Base-by-base conservation (phyloP, 2,113 vertebrate genomes). In the Halichoeres trimaculatus region DNA sequence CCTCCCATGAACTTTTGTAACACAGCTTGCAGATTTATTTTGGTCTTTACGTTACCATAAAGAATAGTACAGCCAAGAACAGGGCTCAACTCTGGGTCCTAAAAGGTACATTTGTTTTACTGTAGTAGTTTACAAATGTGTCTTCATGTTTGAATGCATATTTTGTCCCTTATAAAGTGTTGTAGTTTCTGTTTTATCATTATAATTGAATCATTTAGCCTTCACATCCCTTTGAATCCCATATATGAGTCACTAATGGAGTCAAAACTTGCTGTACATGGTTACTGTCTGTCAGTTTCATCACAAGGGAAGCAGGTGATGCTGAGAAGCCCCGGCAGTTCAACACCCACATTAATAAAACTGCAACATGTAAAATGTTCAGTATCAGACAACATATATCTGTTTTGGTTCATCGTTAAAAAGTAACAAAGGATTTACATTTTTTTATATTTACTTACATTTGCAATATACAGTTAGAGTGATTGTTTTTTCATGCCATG, bases 401-500 rank as follows among this genome's bases (percentile, higher is more conserved):
- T 48, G 19, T 8, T 20, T 20, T 48, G 19, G 7, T n/a, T 48
- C 17, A 14, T 45, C 8, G 17, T 6, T 45, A 45, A 45, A 45
- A 19, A 19, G 43, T 20, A 48, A 48, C 43, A 48, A 48, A 48
- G n/a, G 19, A 7, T 48, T 48, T n/a, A 48, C 19, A 48, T 48
- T 9, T 20, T 48, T 48, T 47, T 66, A 75, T 74, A 80, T 76
- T 80, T 65, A 81, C 9, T 80, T 66, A 53, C 23, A 63, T 63
- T 52, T 51, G n/a, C 50, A 85, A 76, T 80, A 20, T 77, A 83
- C 78, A 81, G 40, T 50, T 72, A 38, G 24, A 80, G 40, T 72
- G 53, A 34, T 53, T 55, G 17, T 45, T 14, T 45, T 53, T 66
- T 65, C 4, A 23, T 34, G 35, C 40, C 35, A 24, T 51, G 22